A percentile compares a stretch with the other conserved stretches of the same genome.
phyloP scores from a whole-genome alignment of 2,113 vertebrate genomes.

The Tragelaphus strepsiceros region DNA sequence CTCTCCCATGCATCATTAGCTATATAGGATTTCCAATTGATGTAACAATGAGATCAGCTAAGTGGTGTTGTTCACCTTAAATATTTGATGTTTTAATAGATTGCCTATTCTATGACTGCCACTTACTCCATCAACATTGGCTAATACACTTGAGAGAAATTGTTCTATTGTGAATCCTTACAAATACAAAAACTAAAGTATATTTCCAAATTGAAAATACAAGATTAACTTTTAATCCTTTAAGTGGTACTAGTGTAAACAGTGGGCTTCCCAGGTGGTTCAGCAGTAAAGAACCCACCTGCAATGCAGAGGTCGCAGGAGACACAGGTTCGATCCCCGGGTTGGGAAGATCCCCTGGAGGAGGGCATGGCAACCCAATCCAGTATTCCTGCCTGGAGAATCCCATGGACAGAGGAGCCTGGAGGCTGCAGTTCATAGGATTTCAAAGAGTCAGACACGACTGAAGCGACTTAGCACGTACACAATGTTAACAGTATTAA shows the following conservation, averaged over 20 bases:
- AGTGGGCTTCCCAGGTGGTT: not conserved
- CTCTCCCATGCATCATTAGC: not conserved
- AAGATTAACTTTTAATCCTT: not conserved
- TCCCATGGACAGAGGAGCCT: not conserved
- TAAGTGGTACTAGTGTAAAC: not conserved
- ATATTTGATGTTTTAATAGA: not conserved
- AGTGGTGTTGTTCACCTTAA: not conserved
- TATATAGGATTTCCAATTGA: constrained; percentile 42
- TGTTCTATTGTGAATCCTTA: not conserved
- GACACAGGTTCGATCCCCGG: not conserved
- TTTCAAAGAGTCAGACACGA: not conserved
- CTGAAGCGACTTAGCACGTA: rapidly evolving
- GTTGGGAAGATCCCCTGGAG: not conserved
- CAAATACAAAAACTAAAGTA: not conserved
- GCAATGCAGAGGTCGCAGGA: not conserved
- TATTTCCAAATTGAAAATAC: constrained; percentile 5
- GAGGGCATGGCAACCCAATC: not conserved
- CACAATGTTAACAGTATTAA: not conserved
- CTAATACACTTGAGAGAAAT: not conserved
- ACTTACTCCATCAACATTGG: not conserved
- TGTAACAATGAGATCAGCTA: constrained; percentile 1
- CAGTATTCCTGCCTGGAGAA: not conserved
- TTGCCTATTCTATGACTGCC: not conserved
- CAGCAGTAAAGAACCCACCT: not conserved
- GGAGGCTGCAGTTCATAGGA: not conserved